These are phyloP conservation scores for Capitella teleta DNA, from an alignment of 1,140 invertebrate genomes.

Conservation along the genomic window DNA sequence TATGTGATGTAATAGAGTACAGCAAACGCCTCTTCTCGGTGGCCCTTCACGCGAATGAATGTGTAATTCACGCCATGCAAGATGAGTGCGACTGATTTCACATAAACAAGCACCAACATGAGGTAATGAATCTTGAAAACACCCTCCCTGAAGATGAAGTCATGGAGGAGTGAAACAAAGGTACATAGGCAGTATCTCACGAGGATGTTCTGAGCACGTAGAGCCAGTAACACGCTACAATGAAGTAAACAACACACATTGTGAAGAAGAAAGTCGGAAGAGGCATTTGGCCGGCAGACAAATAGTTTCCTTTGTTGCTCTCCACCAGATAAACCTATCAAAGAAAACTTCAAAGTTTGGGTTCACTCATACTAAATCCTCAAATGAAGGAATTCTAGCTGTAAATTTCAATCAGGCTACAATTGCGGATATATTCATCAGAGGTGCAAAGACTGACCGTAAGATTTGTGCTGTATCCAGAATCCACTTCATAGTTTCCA, in stretches of 20 bases:
- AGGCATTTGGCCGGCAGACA: slow-evolving; percentile 96
- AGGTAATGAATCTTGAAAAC: slow-evolving; percentile 95
- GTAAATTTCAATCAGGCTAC: background rate
- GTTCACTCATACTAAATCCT: background rate
- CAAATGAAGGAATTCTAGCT: background rate
- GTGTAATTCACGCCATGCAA: slow-evolving; percentile 98
- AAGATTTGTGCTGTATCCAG: background rate
- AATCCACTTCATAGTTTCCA: slow-evolving; percentile 52
- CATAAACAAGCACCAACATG: slow-evolving; percentile 85
- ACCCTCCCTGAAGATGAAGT: slow-evolving; percentile 48
- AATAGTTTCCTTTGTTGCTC: slow-evolving; percentile 72
- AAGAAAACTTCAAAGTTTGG: slow-evolving; percentile 43
- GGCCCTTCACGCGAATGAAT: slow-evolving; percentile 85
- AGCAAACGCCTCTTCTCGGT: slow-evolving; percentile 92
- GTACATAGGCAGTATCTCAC: slow-evolving; percentile 8
- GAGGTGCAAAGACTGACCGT: background rate
- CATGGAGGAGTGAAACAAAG: background rate
- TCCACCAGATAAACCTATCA: slow-evolving; percentile 51
- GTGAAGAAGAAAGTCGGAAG: slow-evolving; percentile 82
- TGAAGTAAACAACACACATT: slow-evolving; percentile 79
- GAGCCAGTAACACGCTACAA: slow-evolving; percentile 83
- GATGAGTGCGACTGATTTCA: slow-evolving; percentile 82
- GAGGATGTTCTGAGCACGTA: slow-evolving; percentile 69
- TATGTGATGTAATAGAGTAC: slow-evolving; percentile 94
- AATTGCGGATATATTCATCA: background rate